Evolutionary conservation across 2,113 vertebrate genomes (phyloP), one percentile per base, ranked within the genome.

Genomic region (Carollia perspicillata): DNA sequence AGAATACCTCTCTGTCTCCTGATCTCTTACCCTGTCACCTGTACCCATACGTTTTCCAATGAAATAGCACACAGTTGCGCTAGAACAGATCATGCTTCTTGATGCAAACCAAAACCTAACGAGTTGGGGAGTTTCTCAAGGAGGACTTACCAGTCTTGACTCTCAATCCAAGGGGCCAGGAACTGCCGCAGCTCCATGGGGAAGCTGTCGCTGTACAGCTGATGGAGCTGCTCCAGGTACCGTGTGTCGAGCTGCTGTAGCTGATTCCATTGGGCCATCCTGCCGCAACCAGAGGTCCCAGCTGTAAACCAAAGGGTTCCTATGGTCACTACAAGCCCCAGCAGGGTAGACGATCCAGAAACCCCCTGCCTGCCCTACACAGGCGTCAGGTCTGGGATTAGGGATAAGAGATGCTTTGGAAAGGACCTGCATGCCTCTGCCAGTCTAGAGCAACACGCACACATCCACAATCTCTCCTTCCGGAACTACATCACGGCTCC

Each of bases 261-360:
- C 98, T 99, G 99, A 98, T 99, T 99, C 99, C 99, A 99, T 97
- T 99, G 99, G 6, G 99, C 99, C 99, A 99, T 99, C 96, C 96
- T 99, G 98, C 96, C 87, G 91, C 65, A 96, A 90, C 97, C 96
- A 53, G 55, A 95, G 95, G 49, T 87, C 84, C 83, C 81, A 74
- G 33, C 97, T 97, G 88, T 35, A 95, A 92, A 79, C 2, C 88
- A 91, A 74, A 90, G 53, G 1, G 16, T 84, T 44, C 8, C 30
- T 1, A 68, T 11, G 26, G 77, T 97, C 81, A 95, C 18, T 49
- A 72, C 13, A 14, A 79, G 51, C 14, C 58, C 79, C 13, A n/a
- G 35, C 0, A 28, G 23, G 35, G 33, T 13, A n/a, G 37, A 53
- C 1, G 51, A 44, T 40, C 55, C 49, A 77, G 28, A 84, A 92